phyloP scores from a whole-genome alignment of 2,888 invertebrate genomes.

The Euplexia lucipara region DNA sequence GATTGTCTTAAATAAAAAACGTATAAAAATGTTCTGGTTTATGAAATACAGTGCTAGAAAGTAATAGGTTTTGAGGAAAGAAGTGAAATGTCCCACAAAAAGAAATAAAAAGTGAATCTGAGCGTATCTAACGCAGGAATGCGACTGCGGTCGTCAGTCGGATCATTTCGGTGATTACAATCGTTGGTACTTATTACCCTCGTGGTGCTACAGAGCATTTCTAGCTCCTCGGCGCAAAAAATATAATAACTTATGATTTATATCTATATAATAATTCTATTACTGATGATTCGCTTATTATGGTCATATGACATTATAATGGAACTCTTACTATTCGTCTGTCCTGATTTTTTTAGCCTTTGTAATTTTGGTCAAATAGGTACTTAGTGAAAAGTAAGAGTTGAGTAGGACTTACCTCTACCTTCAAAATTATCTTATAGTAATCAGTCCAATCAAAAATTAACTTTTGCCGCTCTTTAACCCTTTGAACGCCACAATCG shows the following conservation, averaged over 20 bases:
- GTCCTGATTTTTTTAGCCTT: neutral
- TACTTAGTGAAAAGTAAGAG: neutral
- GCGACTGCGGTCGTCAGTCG: constrained; percentile 72
- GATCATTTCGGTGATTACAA: constrained; percentile 80
- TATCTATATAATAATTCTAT: constrained; percentile 36
- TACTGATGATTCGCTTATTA: constrained; percentile 6
- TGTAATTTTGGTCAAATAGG: too few relatives aligned
- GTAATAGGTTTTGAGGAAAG: constrained; percentile 52
- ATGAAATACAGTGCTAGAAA: constrained; percentile 29
- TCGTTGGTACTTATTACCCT: constrained; percentile 72
- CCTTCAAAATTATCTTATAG: too few relatives aligned
- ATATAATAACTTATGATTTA: constrained; percentile 23
- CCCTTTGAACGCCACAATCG: too few relatives aligned
- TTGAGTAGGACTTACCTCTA: too few relatives aligned
- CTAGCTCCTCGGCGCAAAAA: constrained; percentile 22
- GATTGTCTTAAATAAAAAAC: constrained; percentile 54
- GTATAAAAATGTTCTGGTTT: constrained; percentile 34
- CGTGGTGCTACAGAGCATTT: constrained; percentile 28
- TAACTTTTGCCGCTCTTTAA: too few relatives aligned
- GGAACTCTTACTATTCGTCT: neutral
- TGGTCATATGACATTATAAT: neutral
- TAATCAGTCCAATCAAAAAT: constrained; percentile 1
- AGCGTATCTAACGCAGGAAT: constrained; percentile 77
- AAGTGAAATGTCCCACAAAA: constrained; percentile 65
- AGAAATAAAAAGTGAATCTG: constrained; percentile 69